Percentiles rank a stretch among this genome's conserved stretches.
Evolutionary conservation across 2,888 invertebrate genomes (phyloP).

Genomic region (Drosophila basisetae): DNA sequence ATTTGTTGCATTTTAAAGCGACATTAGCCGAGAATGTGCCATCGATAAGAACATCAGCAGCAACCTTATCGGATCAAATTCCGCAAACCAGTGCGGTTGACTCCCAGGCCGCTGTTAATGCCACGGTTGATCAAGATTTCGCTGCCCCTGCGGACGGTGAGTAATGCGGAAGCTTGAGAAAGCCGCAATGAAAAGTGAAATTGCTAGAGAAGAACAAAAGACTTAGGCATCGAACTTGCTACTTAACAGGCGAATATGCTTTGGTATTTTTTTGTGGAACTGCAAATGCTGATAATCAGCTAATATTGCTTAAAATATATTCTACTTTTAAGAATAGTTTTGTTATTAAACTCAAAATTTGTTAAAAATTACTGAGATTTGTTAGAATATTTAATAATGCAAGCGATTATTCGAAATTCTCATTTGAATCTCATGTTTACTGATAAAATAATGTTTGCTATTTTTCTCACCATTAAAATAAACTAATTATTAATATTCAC

Average conservation of each 20-base stretch:
- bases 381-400: not conserved
- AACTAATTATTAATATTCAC: not conserved
- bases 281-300: not conserved
- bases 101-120: slow-evolving; percentile 37
- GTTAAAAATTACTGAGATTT: not conserved
- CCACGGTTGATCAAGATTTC: slow-evolving; percentile 33
- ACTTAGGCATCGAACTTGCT: slow-evolving; percentile 60
- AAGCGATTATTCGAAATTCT: not conserved
- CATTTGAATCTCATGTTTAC: not conserved
- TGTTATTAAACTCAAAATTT: not conserved
- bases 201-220: slow-evolving; percentile 43
- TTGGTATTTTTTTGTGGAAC: not conserved
- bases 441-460: not conserved
- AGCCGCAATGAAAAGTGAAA: slow-evolving; percentile 40
- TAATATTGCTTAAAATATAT: not conserved
- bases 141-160: slow-evolving; percentile 46
- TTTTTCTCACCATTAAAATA: not conserved
- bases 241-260: not conserved
- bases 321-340: not conserved
- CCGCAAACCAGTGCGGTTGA: slow-evolving; percentile 32
- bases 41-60: slow-evolving; percentile 37
- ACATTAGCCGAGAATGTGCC: slow-evolving; percentile 57
- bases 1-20: slow-evolving; percentile 77
- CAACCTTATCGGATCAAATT: slow-evolving; percentile 43
- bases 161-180: slow-evolving; percentile 25